These are phyloP conservation scores for Leptestheria dahalacensis DNA, from an alignment of 1,140 invertebrate species.

Conservation along the genomic window DNA sequence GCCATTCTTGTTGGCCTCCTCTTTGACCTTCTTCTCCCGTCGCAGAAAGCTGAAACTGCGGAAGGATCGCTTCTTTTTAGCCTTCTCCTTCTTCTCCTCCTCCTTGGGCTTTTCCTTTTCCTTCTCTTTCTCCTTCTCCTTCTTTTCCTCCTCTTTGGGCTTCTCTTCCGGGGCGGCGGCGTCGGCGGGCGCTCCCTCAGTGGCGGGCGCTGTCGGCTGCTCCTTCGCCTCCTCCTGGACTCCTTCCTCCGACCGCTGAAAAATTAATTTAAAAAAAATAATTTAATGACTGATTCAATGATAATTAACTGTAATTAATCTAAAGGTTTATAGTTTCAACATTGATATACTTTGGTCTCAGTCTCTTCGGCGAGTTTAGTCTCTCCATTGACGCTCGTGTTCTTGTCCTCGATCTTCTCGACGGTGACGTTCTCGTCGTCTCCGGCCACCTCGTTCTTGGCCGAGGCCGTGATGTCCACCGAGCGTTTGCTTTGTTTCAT, in stretches of 20 bases:
- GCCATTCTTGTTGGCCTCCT: conserved; percentile 23
- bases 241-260: neutral
- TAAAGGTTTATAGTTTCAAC: no score
- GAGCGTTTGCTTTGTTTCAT: conserved; percentile 21
- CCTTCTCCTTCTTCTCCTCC: conserved; percentile 22
- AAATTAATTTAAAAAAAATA: no score
- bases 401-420: conserved; percentile 10
- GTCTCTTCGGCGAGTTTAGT: conserved; percentile 7
- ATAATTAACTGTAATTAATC: no score
- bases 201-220: neutral
- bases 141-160: conserved; percentile 9
- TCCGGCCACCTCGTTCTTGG: conserved; percentile 18
- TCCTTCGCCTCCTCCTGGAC: neutral
- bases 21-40: conserved; percentile 23
- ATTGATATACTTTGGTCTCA: neutral
- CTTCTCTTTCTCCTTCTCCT: conserved; percentile 10
- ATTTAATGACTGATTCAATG: no score
- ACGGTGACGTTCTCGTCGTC: conserved; percentile 6
- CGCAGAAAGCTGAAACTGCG: conserved; percentile 24
- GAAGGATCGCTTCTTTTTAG: conserved; percentile 23
- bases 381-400: conserved; percentile 12
- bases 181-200: neutral
- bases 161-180: conserved; percentile 1
- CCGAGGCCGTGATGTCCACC: conserved; percentile 20
- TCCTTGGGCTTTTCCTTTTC: conserved; percentile 13